These are phyloP conservation scores for Pygoscelis adeliae DNA, from an alignment of 2,113 vertebrate species.

Conservation along the genomic window DNA sequence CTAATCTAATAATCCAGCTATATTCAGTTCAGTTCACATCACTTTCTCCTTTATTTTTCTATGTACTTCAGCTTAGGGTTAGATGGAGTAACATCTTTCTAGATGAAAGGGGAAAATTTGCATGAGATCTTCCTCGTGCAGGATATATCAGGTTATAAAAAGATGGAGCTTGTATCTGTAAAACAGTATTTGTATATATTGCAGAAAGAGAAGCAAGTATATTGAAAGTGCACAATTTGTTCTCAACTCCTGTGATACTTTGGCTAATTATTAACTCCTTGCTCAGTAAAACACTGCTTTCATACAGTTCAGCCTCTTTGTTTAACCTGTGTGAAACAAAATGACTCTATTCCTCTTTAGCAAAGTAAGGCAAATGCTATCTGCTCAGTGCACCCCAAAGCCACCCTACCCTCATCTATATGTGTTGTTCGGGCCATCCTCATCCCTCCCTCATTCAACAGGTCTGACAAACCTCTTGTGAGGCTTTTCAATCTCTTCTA, in stretches of 20 bases:
- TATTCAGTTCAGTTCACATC: background rate
- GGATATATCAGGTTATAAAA: background rate
- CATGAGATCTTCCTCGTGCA: background rate
- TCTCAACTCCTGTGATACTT: background rate
- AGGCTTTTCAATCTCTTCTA: background rate
- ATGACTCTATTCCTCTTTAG: background rate
- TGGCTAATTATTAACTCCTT: background rate
- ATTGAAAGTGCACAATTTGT: background rate
- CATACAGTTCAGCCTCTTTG: background rate
- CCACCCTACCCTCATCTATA: fast-evolving
- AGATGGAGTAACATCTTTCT: background rate
- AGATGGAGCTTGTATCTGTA: background rate
- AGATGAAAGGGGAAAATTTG: background rate
- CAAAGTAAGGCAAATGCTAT: background rate
- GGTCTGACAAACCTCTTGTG: background rate
- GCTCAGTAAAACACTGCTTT: background rate
- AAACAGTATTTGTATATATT: background rate
- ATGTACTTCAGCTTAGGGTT: background rate
- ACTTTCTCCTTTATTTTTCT: background rate
- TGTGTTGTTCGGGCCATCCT: background rate
- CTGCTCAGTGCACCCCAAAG: background rate
- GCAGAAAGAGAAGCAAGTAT: background rate
- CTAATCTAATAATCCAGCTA: background rate
- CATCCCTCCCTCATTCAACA: background rate
- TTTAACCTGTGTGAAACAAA: background rate